Evolutionary conservation across 2,888 invertebrate species (phyloP).

Genomic region (Morpho deidamia): DNA sequence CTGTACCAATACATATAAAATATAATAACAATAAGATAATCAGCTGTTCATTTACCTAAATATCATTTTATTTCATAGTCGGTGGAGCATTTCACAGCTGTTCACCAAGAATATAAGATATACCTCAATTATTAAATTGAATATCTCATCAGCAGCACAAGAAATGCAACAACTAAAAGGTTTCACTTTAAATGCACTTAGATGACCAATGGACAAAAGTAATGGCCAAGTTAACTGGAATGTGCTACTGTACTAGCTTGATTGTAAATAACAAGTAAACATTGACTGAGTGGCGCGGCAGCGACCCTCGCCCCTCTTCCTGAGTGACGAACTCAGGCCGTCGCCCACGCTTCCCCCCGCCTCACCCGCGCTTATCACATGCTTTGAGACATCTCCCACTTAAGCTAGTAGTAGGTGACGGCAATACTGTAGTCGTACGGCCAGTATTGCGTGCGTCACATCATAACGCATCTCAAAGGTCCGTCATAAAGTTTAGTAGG

Average conservation of each 20-base stretch:
- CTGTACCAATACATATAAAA: too few species aligned
- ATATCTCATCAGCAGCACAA: conserved; percentile 45
- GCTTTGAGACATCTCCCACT: conserved; percentile 37
- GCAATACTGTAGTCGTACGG: conserved; percentile 38
- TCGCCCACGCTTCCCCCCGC: conserved; percentile 45
- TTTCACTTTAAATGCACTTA: conserved; percentile 68
- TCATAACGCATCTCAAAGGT: conserved; percentile 32
- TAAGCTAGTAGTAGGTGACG: conserved; percentile 29
- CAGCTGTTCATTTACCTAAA: conserved; percentile 49
- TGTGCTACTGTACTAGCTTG: conserved; percentile 68
- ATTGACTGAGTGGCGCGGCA: conserved; percentile 39
- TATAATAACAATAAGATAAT: too few species aligned
- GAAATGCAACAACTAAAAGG: conserved; percentile 49
- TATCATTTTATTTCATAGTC: conserved; percentile 76
- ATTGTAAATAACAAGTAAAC: conserved; percentile 67
- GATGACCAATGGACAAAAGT: conserved; percentile 38
- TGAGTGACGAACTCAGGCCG: conserved; percentile 49
- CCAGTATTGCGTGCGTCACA: conserved; percentile 55
- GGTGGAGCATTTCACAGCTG: conserved; percentile 52
- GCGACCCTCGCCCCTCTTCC: conserved; percentile 45
- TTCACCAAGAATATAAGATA: conserved; percentile 38
- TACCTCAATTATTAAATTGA: conserved; percentile 37
- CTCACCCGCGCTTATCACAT: conserved; percentile 32
- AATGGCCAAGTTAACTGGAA: conserved; percentile 57
- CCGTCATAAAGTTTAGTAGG: conserved; percentile 32